Evolutionary conservation across 2,113 vertebrate genomes (phyloP).

Genomic region (Terrapene triunguis): DNA sequence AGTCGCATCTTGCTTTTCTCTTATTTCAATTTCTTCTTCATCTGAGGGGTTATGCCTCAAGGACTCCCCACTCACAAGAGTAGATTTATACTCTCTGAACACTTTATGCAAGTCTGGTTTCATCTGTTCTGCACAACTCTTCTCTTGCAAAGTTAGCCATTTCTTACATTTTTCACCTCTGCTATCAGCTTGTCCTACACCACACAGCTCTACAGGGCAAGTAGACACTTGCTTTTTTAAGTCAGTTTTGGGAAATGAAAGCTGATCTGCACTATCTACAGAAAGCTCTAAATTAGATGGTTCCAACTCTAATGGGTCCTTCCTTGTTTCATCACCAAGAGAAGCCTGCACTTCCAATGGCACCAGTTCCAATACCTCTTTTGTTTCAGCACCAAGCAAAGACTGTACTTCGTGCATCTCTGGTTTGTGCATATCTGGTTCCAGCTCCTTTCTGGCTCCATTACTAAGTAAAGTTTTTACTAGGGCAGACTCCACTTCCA

Average conservation of each 20-base stretch:
- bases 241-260: constrained; percentile 5
- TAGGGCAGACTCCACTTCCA: constrained; percentile 34
- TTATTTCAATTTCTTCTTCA: background rate
- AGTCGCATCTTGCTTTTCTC: background rate
- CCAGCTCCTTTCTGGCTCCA: constrained; percentile 36
- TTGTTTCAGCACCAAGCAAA: background rate
- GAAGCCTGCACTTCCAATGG: background rate
- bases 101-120: constrained; percentile 4
- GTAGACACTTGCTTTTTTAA: background rate
- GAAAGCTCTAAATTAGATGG: background rate
- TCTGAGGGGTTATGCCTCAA: background rate
- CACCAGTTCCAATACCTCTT: constrained; percentile 6
- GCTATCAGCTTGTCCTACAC: background rate
- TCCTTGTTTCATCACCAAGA: background rate
- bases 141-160: background rate
- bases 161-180: background rate
- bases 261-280: background rate
- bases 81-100: background rate
- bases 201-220: background rate
- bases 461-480: constrained; percentile 1
- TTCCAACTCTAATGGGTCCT: background rate
- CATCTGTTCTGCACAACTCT: background rate
- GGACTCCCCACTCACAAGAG: rapidly evolving
- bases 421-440: background rate
- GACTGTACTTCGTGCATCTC: background rate